Percentiles rank a stretch among this genome's conserved stretches.
Evolutionary conservation across 2,888 invertebrate genomes (phyloP).

Genomic region (Rhamnusium bicolor): DNA sequence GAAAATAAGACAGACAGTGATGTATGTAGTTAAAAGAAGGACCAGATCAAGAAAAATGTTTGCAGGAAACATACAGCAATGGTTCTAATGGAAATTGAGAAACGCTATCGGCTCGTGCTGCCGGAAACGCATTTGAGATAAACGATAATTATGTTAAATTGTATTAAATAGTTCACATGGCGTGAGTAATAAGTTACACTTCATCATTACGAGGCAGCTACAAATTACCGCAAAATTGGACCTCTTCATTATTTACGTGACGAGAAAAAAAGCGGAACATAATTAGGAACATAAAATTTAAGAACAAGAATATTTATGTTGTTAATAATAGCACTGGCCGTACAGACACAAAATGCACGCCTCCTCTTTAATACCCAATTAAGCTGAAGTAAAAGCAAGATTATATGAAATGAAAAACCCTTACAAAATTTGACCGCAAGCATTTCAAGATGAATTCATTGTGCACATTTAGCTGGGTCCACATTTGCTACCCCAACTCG

Average conservation of each 20-base stretch:
- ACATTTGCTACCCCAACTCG: too few relatives aligned
- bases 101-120: constrained; percentile 8
- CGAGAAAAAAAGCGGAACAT: not conserved
- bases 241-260: not conserved
- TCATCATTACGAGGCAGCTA: constrained; percentile 19
- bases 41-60: constrained; percentile 42
- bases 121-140: constrained; percentile 22
- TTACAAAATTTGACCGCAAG: too few relatives aligned
- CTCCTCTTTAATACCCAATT: too few relatives aligned
- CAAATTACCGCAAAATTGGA: constrained; percentile 12
- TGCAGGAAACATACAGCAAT: not conserved
- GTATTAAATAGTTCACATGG: constrained; percentile 19
- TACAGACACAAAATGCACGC: too few relatives aligned
- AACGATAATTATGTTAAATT: constrained; percentile 23
- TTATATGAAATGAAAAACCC: too few relatives aligned
- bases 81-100: constrained; percentile 32
- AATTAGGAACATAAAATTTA: too few relatives aligned
- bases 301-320: too few relatives aligned
- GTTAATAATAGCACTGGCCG: too few relatives aligned
- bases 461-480: too few relatives aligned
- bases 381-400: too few relatives aligned
- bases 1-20: constrained; percentile 57
- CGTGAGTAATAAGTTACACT: constrained; percentile 21
- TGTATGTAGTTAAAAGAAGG: constrained; percentile 49
- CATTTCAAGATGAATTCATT: too few relatives aligned